These are phyloP conservation scores for Andricus quercusramuli DNA, from an alignment of 2,888 invertebrate species.

Conservation along the genomic window DNA sequence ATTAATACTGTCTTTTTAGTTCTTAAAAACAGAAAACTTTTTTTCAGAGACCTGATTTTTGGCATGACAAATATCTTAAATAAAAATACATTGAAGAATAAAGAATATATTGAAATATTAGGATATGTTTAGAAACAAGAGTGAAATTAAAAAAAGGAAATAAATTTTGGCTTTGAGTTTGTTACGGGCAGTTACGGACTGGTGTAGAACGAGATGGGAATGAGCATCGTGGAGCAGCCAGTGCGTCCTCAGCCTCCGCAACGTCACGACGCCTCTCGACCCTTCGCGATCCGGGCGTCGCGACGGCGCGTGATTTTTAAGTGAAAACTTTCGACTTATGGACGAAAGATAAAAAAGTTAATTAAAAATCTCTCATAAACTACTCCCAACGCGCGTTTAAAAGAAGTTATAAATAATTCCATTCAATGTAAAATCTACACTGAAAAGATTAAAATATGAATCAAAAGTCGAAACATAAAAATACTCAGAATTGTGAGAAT, in stretches of 20 bases:
- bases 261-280: slow-evolving; percentile 69
- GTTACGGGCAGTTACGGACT: slow-evolving; percentile 50
- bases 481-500: not conserved
- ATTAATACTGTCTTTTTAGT: too few relatives aligned
- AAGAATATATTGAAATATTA: too few relatives aligned
- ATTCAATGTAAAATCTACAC: not conserved
- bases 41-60: too few relatives aligned
- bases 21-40: too few relatives aligned
- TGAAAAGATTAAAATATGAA: not conserved
- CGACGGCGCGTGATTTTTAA: slow-evolving; percentile 47
- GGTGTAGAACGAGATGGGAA: slow-evolving; percentile 50
- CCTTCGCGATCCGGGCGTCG: slow-evolving; percentile 48
- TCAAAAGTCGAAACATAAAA: not conserved
- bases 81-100: too few relatives aligned
- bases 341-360: not conserved
- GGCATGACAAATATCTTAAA: too few relatives aligned
- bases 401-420: not conserved
- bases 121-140: not conserved
- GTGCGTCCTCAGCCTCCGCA: slow-evolving; percentile 77
- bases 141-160: not conserved
- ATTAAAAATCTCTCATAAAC: not conserved
- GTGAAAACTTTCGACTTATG: slow-evolving; percentile 16
- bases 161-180: slow-evolving; percentile 26
- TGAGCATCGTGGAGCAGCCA: slow-evolving; percentile 65
- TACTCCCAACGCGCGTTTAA: not conserved